Evolutionary conservation across 2,888 invertebrate species (phyloP).

Genomic region (Drosophila cracens): DNA sequence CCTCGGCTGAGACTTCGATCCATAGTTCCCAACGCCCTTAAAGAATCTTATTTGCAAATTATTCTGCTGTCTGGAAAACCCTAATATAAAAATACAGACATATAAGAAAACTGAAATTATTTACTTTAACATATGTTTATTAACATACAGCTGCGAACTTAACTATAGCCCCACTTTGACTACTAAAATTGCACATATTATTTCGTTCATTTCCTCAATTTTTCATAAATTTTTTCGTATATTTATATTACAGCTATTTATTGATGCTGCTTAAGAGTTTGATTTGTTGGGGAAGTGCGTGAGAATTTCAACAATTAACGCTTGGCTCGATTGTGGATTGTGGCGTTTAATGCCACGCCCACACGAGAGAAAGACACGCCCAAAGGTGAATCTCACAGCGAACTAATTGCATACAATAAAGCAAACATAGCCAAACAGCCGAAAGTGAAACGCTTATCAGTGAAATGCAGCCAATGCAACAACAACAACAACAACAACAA

Average conservation of each 20-base stretch:
- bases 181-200: neutral
- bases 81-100: neutral
- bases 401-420: conserved; percentile 53
- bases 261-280: neutral
- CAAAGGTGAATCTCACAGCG: conserved; percentile 4
- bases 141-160: neutral
- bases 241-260: neutral
- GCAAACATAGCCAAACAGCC: conserved; percentile 44
- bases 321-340: conserved; percentile 11
- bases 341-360: conserved; percentile 35
- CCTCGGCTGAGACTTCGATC: neutral
- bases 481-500: conserved; percentile 6
- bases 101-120: neutral
- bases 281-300: conserved; percentile 19
- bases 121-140: neutral
- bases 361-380: conserved; percentile 5
- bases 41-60: neutral
- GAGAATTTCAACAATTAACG: conserved; percentile 48
- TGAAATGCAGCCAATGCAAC: conserved; percentile 42
- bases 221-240: neutral
- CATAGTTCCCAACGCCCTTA: neutral
- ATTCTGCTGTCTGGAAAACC: neutral
- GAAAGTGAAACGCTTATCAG: conserved; percentile 57
- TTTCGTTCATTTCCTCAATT: neutral
- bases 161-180: neutral